Percentiles rank a stretch among this genome's conserved stretches.
Conservation (phyloP, 1,140 invertebrate genomes). For the Dendroctonus ponderosae region DNA sequence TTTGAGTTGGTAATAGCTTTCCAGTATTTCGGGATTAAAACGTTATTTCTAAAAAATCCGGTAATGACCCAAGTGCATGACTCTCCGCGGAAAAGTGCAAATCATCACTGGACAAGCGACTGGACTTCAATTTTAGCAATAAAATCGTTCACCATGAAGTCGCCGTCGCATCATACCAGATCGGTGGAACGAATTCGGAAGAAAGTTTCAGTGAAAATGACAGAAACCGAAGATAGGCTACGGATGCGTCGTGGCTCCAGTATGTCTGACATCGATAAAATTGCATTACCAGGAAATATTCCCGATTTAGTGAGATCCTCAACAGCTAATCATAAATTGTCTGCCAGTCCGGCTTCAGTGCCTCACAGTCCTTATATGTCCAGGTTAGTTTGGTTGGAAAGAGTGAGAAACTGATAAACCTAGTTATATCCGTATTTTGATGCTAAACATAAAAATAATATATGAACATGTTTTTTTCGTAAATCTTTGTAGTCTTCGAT, state of each 20-base stretch:
- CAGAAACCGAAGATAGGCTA: constrained; percentile 44
- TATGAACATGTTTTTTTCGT: too few relatives aligned
- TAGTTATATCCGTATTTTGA: too few relatives aligned
- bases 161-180: constrained; percentile 43
- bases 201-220: constrained; percentile 41
- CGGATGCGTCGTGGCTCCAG: constrained; percentile 67
- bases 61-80: too few relatives aligned
- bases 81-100: too few relatives aligned
- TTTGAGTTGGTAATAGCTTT: too few relatives aligned
- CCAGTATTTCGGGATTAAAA: too few relatives aligned
- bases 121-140: constrained; percentile 37
- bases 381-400: constrained; percentile 33
- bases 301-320: constrained; percentile 55
- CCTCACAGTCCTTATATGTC: constrained; percentile 58
- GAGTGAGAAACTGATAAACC: not conserved
- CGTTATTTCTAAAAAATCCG: too few relatives aligned
- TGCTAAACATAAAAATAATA: too few relatives aligned
- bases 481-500: too few relatives aligned
- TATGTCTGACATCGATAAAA: constrained; percentile 68
- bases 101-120: constrained; percentile 5
- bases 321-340: constrained; percentile 49
- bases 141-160: constrained; percentile 61
- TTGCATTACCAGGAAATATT: constrained; percentile 48
- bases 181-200: constrained; percentile 45
- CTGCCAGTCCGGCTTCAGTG: constrained; percentile 49